Conservation (phyloP, 2,797 vertebrate species). For the Carcharodon carcharias region DNA sequence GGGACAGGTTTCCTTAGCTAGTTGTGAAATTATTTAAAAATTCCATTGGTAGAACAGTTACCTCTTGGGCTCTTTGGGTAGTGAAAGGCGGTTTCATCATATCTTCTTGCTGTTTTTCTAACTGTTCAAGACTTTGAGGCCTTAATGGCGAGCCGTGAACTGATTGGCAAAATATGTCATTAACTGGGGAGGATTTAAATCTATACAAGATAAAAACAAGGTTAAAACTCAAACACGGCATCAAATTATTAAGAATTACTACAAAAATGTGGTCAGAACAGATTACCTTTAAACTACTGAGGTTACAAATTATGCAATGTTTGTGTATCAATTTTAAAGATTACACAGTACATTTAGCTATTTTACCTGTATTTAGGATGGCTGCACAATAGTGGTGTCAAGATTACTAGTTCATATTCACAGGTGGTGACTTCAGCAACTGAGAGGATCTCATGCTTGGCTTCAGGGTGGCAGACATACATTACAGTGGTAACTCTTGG, state of each 20-base stretch:
- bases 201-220: conserved; percentile 52
- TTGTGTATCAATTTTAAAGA: neutral
- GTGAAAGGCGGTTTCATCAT: conserved; percentile 75
- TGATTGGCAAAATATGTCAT: conserved; percentile 93
- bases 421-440: conserved; percentile 93
- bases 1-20: neutral
- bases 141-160: conserved; percentile 81
- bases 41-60: conserved; percentile 42
- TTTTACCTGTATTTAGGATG: conserved; percentile 91
- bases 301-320: neutral
- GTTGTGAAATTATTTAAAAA: neutral
- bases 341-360: neutral
- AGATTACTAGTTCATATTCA: conserved; percentile 92
- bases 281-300: neutral
- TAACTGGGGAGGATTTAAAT: conserved; percentile 90
- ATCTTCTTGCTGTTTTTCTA: conserved; percentile 80
- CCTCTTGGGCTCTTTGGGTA: conserved; percentile 59
- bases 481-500: conserved; percentile 78
- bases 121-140: conserved; percentile 72
- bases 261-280: neutral
- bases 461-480: conserved; percentile 94
- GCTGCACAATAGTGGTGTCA: conserved; percentile 86
- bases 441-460: conserved; percentile 94
- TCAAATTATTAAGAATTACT: neutral
- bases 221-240: neutral